A percentile compares a stretch with the other conserved stretches of the same genome.
phyloP scores from a whole-genome alignment of 2,888 invertebrate species.

The Entomobrya multifasciata region DNA sequence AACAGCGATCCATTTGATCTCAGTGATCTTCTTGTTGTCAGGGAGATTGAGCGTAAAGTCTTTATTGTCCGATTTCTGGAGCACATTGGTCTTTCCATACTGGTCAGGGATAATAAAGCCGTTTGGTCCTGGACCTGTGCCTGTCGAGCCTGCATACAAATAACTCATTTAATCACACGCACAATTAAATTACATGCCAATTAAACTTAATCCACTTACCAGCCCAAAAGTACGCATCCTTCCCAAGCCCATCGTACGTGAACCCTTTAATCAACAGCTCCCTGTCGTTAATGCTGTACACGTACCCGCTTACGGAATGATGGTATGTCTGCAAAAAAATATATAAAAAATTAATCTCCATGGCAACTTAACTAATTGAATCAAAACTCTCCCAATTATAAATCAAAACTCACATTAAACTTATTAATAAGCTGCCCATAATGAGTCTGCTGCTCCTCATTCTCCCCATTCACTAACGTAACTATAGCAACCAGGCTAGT shows the following conservation, averaged over 20 bases:
- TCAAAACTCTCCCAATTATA: too few species aligned
- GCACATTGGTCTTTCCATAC: constrained; percentile 91
- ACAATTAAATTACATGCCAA: too few species aligned
- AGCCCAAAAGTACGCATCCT: constrained; percentile 96
- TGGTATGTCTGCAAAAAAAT: constrained; percentile 85
- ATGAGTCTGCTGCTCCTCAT: constrained; percentile 76
- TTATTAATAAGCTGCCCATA: constrained; percentile 90
- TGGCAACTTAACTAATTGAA: too few species aligned
- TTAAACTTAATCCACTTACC: constrained; percentile 80
- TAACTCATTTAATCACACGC: too few species aligned
- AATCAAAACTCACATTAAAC: constrained; percentile 85
- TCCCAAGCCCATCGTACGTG: constrained; percentile 94
- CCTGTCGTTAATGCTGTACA: constrained; percentile 93
- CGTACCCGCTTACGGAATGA: constrained; percentile 93
- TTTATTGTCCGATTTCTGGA: constrained; percentile 92
- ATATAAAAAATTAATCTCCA: too few species aligned
- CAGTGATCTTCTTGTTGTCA: constrained; percentile 91
- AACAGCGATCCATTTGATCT: constrained; percentile 93
- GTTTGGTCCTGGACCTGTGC: constrained; percentile 91
- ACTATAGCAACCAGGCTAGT: too few species aligned
- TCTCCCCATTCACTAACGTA: neutral
- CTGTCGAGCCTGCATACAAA: constrained; percentile 84
- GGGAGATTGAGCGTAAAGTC: constrained; percentile 91
- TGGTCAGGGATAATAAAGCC: constrained; percentile 96
- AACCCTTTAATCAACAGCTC: constrained; percentile 90